A percentile compares a stretch with the other conserved stretches of the same genome.
Evolutionary conservation across 2,113 vertebrate species (phyloP).

Genomic region (Hemiscyllium ocellatum): DNA sequence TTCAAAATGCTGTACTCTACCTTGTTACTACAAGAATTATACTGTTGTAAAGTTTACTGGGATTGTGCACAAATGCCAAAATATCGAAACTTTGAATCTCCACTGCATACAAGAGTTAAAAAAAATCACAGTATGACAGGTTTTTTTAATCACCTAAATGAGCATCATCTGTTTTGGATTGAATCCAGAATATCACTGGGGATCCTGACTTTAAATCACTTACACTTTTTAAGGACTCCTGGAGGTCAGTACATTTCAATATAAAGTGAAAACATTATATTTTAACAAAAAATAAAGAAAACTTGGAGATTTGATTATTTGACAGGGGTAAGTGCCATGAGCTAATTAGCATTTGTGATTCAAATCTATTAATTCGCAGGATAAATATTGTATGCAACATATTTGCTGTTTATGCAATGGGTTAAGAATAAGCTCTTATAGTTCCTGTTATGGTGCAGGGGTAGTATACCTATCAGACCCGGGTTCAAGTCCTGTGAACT

Average conservation of each 20-base stretch:
- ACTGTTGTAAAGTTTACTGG: neutral
- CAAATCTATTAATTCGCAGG: too few species aligned
- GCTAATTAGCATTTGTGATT: too few species aligned
- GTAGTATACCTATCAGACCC: too few species aligned
- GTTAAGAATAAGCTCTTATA: too few species aligned
- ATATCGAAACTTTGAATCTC: neutral
- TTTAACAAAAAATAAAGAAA: neutral
- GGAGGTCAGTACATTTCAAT: neutral
- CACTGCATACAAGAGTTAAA: neutral
- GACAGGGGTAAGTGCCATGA: neutral
- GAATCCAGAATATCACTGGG: neutral
- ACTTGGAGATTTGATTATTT: neutral
- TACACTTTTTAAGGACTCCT: neutral
- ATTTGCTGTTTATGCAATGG: too few species aligned
- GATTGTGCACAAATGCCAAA: neutral
- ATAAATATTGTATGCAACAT: too few species aligned
- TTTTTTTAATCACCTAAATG: neutral
- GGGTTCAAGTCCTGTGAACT: too few species aligned
- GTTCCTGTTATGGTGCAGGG: too few species aligned
- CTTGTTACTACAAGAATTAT: neutral
- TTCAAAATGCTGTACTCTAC: neutral
- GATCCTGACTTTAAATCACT: neutral
- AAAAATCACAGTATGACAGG: neutral
- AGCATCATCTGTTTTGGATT: neutral
- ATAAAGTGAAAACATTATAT: neutral